Evolutionary conservation across 2,888 invertebrate species (phyloP), one percentile per base, ranked within the genome.

Genomic region (Cheilosia urbana): DNA sequence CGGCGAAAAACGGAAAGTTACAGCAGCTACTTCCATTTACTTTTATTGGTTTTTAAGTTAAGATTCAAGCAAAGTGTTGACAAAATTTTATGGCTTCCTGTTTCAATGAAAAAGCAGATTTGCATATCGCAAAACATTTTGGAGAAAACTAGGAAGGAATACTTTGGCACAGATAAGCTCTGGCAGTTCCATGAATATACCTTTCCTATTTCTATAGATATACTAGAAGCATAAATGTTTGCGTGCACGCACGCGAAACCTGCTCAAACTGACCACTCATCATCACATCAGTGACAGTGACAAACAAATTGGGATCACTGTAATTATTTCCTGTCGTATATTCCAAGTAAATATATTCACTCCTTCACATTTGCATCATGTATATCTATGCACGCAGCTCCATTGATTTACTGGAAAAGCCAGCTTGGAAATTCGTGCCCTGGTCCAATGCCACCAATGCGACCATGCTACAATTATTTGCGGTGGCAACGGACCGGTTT

Each of bases 381-480:
- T n/a, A 9, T n/a, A 9, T n/a, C 6, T 27, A 68, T 27, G 62
- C 34, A 55, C 30, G 4, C 49, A 30, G 5, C 30, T 30, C n/a
- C 6, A 30, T 57, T n/a, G 51, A 21, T 37, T 51, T 65, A 73
- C n/a, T 45, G 11, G 62, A 51, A 60, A 42, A 66, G 42, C 60
- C 19, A 40, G 42, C 66, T 42, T 66, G 47, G 15, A 40, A 65
- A 55, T 49, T 15, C 19, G 82, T 71, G 81, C 72, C 62, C 62
- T 81, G 81, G 65, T 81, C 85, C 85, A 85, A 85, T 85, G 85
- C 85, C 81, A 85, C 58, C 62, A 17, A 63, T 81, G 66, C 57
- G 57, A 63, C 71, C 76, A 80, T 81, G 80, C 45, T 71, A 65
- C 80, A 71, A 40, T 55, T 81, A 27, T 4, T 11, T n/a, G 40